Conservation (phyloP, 2,113 vertebrate genomes). For the Mesitornis unicolor region DNA sequence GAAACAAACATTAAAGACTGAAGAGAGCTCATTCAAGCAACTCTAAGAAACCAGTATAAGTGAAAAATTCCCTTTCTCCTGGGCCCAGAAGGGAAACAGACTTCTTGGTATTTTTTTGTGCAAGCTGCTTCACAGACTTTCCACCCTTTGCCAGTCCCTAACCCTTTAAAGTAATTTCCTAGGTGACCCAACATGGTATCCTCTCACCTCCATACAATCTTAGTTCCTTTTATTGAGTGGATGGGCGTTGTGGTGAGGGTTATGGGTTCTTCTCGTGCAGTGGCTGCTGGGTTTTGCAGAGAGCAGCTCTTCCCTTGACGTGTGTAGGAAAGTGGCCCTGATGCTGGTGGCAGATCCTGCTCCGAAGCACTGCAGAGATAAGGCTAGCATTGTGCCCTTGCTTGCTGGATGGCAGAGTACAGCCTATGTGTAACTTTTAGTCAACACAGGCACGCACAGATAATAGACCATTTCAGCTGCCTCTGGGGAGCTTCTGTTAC, state of each 20-base stretch:
- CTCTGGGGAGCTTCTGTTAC: constrained; percentile 56
- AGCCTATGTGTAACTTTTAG: constrained; percentile 54
- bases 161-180: not conserved
- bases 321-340: not conserved
- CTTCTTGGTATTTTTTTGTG: not conserved
- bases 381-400: constrained; percentile 23
- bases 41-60: not conserved
- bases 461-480: constrained; percentile 58
- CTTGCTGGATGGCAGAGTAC: not conserved
- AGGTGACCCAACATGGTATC: not conserved
- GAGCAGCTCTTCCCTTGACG: not conserved
- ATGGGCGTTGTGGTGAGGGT: not conserved
- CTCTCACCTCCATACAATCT: not conserved
- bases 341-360: not conserved
- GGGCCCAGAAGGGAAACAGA: not conserved
- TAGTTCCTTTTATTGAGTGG: not conserved
- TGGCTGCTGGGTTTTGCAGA: not conserved
- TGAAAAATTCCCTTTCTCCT: not conserved
- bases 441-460: constrained; percentile 37
- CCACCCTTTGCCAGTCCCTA: not conserved
- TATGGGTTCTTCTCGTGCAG: accelerated
- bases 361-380: not conserved
- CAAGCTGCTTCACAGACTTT: not conserved
- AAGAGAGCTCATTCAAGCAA: not conserved
- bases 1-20: not conserved